These are phyloP conservation scores for Sander lucioperca DNA, from an alignment of 2,113 vertebrate species.

Conservation along the genomic window DNA sequence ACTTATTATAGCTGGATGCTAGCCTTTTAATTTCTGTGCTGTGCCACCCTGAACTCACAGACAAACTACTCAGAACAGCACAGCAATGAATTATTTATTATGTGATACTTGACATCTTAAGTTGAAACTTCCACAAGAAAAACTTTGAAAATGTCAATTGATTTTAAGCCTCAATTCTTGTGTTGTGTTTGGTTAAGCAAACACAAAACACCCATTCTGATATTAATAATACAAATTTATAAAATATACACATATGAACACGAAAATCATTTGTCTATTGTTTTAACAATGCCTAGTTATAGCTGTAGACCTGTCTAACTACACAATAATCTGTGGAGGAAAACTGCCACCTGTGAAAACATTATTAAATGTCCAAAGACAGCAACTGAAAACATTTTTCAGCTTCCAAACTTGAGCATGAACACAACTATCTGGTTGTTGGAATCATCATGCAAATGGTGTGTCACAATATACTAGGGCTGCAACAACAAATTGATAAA, in stretches of 20 bases:
- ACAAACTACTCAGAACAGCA: slow-evolving; percentile 70
- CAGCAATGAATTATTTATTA: slow-evolving; percentile 64
- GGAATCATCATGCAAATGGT: neutral
- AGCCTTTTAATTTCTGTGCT: slow-evolving; percentile 60
- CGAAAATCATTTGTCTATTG: neutral
- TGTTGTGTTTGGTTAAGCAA: slow-evolving; percentile 13
- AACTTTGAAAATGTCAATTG: slow-evolving; percentile 29
- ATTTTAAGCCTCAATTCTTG: slow-evolving; percentile 9
- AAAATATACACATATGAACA: neutral
- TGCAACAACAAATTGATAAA: too few species aligned
- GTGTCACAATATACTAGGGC: neutral
- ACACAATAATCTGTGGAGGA: neutral
- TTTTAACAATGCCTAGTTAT: neutral
- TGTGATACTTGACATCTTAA: slow-evolving; percentile 32
- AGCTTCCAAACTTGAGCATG: neutral
- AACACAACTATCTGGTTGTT: neutral
- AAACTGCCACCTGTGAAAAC: neutral
- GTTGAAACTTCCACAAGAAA: slow-evolving; percentile 37
- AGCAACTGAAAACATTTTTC: neutral
- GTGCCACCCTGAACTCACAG: slow-evolving; percentile 65
- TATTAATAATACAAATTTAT: neutral
- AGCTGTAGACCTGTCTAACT: neutral
- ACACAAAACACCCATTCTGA: neutral
- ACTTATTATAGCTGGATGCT: slow-evolving; percentile 72
- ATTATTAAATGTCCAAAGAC: neutral